A percentile compares a stretch with the other conserved stretches of the same genome.
These are phyloP conservation scores for Nomada fucata DNA, from an alignment of 2,888 invertebrate species.

Conservation along the genomic window DNA sequence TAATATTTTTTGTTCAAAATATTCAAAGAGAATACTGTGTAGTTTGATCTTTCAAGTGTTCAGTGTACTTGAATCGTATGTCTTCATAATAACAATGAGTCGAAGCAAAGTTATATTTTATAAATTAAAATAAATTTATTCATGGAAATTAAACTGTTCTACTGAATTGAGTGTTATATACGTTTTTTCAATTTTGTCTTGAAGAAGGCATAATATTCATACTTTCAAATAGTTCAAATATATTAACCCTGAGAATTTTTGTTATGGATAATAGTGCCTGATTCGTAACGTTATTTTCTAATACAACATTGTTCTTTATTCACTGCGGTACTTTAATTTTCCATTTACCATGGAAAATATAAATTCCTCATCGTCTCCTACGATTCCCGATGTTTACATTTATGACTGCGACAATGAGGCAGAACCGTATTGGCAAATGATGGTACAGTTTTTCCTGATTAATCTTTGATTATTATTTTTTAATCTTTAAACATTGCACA, in stretches of 20 bases:
- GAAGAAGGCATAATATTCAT: too few relatives aligned
- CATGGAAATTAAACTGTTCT: neutral
- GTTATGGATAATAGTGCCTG: neutral
- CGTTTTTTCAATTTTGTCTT: neutral
- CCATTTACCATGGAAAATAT: conserved; percentile 42
- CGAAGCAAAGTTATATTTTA: neutral
- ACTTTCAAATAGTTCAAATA: too few relatives aligned
- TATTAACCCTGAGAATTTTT: too few relatives aligned
- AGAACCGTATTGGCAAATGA: conserved; percentile 80
- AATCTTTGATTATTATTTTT: neutral
- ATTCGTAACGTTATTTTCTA: neutral
- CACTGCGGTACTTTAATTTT: neutral
- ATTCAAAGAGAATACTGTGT: neutral
- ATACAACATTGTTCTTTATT: conserved; percentile 3
- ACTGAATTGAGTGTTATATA: neutral
- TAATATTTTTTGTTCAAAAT: neutral
- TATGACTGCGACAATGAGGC: conserved; percentile 78
- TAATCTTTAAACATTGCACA: conserved; percentile 15
- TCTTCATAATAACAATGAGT: conserved; percentile 5
- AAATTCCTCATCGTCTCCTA: conserved; percentile 41
- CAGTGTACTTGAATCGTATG: neutral
- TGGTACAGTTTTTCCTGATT: conserved; percentile 63
- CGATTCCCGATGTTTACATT: conserved; percentile 76
- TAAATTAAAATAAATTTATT: neutral
- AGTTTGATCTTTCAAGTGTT: conserved; percentile 3